phyloP scores from a whole-genome alignment of 2,113 vertebrate genomes.

The Columba livia region DNA sequence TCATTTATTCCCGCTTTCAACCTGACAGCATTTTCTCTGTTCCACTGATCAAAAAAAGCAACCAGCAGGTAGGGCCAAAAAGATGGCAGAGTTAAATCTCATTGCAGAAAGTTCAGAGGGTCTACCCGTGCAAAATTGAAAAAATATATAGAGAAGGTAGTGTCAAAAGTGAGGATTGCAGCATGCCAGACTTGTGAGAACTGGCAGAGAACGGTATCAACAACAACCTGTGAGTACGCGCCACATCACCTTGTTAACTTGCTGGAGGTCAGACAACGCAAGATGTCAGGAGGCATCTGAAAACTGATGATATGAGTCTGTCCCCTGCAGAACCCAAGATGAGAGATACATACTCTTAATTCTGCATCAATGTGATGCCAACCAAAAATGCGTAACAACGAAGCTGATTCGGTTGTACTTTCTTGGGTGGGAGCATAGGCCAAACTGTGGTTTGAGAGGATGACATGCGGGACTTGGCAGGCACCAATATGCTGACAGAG shows the following conservation, averaged over 20 bases:
- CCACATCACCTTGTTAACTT: not conserved
- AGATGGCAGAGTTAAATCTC: not conserved
- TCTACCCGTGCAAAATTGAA: not conserved
- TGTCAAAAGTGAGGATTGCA: not conserved
- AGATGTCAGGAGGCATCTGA: not conserved
- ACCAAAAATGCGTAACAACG: not conserved
- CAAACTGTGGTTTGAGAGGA: not conserved
- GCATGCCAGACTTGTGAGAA: not conserved
- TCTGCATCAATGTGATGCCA: not conserved
- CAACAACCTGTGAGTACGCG: rapidly evolving
- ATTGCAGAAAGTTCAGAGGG: not conserved
- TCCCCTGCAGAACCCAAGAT: not conserved
- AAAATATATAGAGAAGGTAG: not conserved
- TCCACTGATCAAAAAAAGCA: not conserved
- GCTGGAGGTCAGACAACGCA: not conserved
- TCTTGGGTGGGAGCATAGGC: not conserved
- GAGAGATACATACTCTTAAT: not conserved
- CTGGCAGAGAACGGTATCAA: not conserved
- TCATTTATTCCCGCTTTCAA: not conserved
- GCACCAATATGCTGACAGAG: not conserved
- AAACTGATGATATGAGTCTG: not conserved
- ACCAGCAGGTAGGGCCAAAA: not conserved
- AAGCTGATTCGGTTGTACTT: not conserved
- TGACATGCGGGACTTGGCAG: not conserved
- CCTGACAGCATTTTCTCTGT: not conserved